Conservation (phyloP, 2,113 vertebrate genomes). For the Actenoides lindsayi region DNA sequence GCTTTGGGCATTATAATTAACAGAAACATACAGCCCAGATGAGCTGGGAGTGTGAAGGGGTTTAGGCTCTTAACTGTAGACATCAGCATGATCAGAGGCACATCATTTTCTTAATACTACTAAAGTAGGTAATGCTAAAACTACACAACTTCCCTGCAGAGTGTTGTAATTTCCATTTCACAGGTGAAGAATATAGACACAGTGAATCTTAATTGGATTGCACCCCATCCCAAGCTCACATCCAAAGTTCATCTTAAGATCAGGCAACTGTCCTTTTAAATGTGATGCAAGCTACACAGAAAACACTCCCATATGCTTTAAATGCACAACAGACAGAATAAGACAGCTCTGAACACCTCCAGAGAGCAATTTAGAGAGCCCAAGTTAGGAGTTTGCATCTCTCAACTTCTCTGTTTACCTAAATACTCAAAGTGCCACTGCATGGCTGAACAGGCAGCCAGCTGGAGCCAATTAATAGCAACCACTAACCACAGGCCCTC, state of each 20-base stretch:
- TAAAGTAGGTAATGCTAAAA: not conserved
- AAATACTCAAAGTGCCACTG: not conserved
- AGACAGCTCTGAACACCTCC: not conserved
- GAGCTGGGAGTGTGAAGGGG: not conserved
- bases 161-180: not conserved
- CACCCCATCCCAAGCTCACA: fast-evolving
- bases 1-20: not conserved
- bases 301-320: not conserved
- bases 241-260: not conserved
- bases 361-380: not conserved
- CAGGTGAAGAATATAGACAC: not conserved
- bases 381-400: not conserved
- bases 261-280: not conserved
- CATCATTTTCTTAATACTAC: not conserved
- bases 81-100: not conserved
- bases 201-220: not conserved
- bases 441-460: not conserved
- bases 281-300: not conserved
- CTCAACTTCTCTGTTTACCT: not conserved
- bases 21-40: not conserved
- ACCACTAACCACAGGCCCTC: not conserved
- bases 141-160: not conserved
- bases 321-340: not conserved
- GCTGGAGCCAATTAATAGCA: not conserved
- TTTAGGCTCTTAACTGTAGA: not conserved